Conservation (phyloP, 2,113 vertebrate genomes). For the Acrocephalus arundinaceus region DNA sequence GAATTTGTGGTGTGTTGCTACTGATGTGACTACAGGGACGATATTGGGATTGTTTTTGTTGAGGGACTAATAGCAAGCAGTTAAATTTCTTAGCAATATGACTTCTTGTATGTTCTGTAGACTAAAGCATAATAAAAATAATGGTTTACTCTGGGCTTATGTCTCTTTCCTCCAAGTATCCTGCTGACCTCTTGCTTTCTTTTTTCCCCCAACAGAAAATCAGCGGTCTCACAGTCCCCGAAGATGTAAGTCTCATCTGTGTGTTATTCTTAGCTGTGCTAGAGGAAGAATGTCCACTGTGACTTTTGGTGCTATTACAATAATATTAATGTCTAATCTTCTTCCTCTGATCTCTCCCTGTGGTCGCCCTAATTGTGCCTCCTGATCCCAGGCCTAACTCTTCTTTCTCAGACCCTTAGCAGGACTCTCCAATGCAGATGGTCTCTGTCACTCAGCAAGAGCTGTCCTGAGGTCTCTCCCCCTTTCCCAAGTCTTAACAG, state of each 20-base stretch:
- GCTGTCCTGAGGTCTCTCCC: not conserved
- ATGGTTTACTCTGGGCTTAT: not conserved
- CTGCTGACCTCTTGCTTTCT: constrained; percentile 31
- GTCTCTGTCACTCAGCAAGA: not conserved
- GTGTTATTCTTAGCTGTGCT: constrained; percentile 41
- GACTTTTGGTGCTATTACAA: constrained; percentile 27
- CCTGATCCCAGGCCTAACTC: not conserved
- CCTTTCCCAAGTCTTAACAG: not conserved
- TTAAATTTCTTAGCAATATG: not conserved
- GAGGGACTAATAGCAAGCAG: not conserved
- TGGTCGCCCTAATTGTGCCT: not conserved
- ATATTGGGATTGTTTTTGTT: not conserved
- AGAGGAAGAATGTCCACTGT: not conserved
- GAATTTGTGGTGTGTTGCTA: not conserved
- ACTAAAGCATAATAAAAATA: constrained; percentile 6
- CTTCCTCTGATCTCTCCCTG: constrained; percentile 35
- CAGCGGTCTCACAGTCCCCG: constrained; percentile 71
- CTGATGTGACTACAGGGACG: not conserved
- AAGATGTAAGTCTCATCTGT: constrained; percentile 65
- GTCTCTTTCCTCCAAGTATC: not conserved
- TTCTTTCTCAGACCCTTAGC: not conserved
- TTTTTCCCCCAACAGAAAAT: constrained; percentile 34
- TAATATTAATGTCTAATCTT: not conserved
- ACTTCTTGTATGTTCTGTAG: not conserved
- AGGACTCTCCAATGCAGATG: not conserved